Percentiles rank a stretch among this genome's conserved stretches.
phyloP scores from a whole-genome alignment of 2,797 vertebrate genomes.

The Limosa lapponica region DNA sequence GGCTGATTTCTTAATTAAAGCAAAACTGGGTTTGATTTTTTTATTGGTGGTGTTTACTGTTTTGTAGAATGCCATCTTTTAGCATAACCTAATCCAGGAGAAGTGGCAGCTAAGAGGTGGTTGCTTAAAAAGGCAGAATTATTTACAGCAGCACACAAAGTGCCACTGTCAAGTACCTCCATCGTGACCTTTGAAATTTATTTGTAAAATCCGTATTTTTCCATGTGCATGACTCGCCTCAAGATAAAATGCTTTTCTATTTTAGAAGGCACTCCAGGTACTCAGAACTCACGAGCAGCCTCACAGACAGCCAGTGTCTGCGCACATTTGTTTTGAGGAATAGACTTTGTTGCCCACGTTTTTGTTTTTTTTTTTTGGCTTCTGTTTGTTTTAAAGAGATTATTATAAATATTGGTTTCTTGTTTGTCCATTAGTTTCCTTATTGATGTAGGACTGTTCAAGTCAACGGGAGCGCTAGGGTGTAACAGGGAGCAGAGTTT shows the following conservation, averaged over 20 bases:
- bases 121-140: constrained; percentile 26
- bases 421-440: constrained; percentile 1
- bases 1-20: background rate
- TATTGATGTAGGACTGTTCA: background rate
- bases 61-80: background rate
- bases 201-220: background rate
- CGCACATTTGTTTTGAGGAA: background rate
- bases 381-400: constrained; percentile 13
- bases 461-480: background rate
- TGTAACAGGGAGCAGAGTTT: background rate
- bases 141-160: background rate
- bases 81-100: background rate
- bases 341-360: background rate
- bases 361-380: background rate
- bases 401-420: background rate
- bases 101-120: background rate
- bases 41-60: background rate
- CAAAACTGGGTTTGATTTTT: background rate
- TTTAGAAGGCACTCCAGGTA: constrained; percentile 5
- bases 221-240: background rate
- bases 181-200: background rate
- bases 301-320: background rate
- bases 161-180: background rate
- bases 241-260: background rate
- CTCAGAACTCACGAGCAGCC: background rate